Evolutionary conservation across 2,888 invertebrate genomes (phyloP), one percentile per base, ranked within the genome.

Genomic region (Boloria selene): DNA sequence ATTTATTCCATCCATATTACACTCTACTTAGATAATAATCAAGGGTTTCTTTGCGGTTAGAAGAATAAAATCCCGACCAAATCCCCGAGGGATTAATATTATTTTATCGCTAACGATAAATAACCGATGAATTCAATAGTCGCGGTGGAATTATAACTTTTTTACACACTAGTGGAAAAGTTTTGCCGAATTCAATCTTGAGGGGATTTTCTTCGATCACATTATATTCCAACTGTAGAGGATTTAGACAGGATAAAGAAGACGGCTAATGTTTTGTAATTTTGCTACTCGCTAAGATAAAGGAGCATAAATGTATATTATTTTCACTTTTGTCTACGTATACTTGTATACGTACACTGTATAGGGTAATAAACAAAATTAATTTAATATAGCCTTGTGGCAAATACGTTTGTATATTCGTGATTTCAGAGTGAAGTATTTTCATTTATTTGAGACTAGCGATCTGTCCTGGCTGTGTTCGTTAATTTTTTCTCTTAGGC

Each of bases 41-140:
- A 79, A 79, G 79, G 82, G 86, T 85, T 82, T 83, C 82, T 87
- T 85, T 82, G 86, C 77, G 82, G 84, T 76, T 81, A 85, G 82
- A 86, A 87, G 89, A 88, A 90, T 87, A 84, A 90, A 91, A 91
- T 89, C 90, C 88, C 79, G 78, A 77, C 77, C 79, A 85, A 88
- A 90, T 90, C 85, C 92, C 85, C 89, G 67, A 79, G 88, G 88
- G 91, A 90, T 92, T 92, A 92, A 92, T 92, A 92, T 91, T 90
- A 90, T 92, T 92, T 92, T 91, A 92, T 92, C 90, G 87, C 85
- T 79, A 82, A 89, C 90, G 85, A 92, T 92, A 91, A 91, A 91
- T 90, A 92, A 88, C 82, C 80, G 82, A 83, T 76, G 87, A 89
- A 91, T 90, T 92, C 90, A 92, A 92, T 91, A 87, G 88, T 75